Conservation (phyloP, 2,797 vertebrate species). For the Hyperoplus lanceolatus region DNA sequence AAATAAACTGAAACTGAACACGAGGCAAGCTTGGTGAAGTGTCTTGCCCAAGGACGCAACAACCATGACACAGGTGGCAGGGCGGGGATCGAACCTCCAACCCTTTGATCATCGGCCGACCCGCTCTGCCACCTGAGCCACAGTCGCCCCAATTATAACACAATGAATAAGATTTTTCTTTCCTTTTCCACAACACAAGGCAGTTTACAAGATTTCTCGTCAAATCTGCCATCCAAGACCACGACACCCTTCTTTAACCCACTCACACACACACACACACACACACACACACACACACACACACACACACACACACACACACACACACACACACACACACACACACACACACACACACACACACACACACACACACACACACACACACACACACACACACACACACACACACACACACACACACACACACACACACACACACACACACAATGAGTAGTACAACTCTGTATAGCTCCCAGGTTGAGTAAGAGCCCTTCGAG, state of each 20-base stretch:
- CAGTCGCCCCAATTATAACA: no score
- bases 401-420: conserved; percentile 22
- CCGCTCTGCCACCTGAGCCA: no score
- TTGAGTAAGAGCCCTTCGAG: conserved; percentile 70
- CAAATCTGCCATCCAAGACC: conserved; percentile 44
- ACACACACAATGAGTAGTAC: not conserved
- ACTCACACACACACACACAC: conserved; percentile 21
- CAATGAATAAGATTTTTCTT: not conserved
- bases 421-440: not conserved
- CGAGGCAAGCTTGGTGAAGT: no score
- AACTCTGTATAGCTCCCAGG: conserved; percentile 39
- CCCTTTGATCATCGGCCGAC: no score
- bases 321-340: no score
- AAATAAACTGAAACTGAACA: no score
- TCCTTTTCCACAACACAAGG: not conserved
- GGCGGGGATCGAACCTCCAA: no score
- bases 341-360: no score
- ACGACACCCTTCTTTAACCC: not conserved
- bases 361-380: no score
- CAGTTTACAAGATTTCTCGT: conserved; percentile 22
- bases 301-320: no score
- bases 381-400: conserved; percentile 16
- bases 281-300: conserved; percentile 21
- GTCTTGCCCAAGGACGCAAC: no score
- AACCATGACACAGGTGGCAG: no score